A percentile compares a stretch with the other conserved stretches of the same genome.
These are phyloP conservation scores for Hyles vespertilio DNA, from an alignment of 1,140 invertebrate species.

Conservation along the genomic window DNA sequence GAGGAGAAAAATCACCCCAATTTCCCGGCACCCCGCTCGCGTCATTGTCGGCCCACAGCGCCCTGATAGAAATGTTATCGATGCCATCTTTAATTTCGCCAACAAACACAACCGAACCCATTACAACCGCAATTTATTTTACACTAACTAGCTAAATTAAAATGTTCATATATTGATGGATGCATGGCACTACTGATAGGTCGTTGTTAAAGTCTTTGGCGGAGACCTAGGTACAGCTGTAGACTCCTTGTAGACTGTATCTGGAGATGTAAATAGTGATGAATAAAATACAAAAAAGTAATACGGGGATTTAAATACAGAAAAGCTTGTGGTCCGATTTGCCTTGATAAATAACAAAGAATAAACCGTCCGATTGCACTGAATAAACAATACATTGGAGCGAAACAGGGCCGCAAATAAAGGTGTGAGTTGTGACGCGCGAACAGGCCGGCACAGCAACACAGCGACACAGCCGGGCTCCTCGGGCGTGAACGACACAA, in stretches of 20 bases:
- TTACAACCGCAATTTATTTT: not conserved
- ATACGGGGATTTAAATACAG: no score
- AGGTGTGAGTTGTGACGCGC: slow-evolving; percentile 32
- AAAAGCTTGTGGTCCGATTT: no score
- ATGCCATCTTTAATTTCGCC: slow-evolving; percentile 71
- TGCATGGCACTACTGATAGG: no score
- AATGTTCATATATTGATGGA: no score
- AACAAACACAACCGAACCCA: slow-evolving; percentile 40
- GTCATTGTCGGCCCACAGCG: slow-evolving; percentile 45
- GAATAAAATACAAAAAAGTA: no score
- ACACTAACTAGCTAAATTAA: no score
- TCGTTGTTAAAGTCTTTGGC: no score
- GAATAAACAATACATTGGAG: slow-evolving; percentile 16
- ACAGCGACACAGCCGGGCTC: slow-evolving; percentile 25
- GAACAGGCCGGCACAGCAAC: slow-evolving; percentile 22
- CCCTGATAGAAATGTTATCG: slow-evolving; percentile 71
- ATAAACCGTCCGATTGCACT: not conserved
- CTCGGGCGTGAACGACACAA: slow-evolving; percentile 49
- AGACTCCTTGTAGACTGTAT: no score
- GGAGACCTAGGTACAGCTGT: no score
- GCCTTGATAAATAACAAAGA: no score
- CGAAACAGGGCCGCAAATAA: slow-evolving; percentile 26
- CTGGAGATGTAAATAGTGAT: no score
- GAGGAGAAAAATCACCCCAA: slow-evolving; percentile 74
- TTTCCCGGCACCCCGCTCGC: slow-evolving; percentile 47